A percentile compares a stretch with the other conserved stretches of the same genome.
phyloP scores from a whole-genome alignment of 2,888 invertebrate genomes.

The Junonia oenone region DNA sequence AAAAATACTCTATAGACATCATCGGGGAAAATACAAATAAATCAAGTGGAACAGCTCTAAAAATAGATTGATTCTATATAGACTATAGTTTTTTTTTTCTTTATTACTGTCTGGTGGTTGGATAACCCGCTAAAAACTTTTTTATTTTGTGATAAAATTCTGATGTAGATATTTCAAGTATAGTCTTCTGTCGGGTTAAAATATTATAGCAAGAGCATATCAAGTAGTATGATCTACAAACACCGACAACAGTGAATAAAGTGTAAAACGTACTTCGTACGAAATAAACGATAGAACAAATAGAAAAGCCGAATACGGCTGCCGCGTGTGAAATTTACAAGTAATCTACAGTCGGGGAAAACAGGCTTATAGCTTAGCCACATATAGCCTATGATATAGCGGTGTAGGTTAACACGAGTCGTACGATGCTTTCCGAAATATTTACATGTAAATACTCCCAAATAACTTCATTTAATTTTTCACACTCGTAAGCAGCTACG shows the following conservation, averaged over 20 bases:
- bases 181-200: background rate
- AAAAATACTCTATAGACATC: conserved; percentile 26
- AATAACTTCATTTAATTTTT: background rate
- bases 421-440: background rate
- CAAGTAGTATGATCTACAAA: conserved; percentile 4
- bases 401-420: background rate
- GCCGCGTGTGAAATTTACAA: conserved; percentile 22
- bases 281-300: conserved; percentile 26
- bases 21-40: conserved; percentile 10
- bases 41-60: conserved; percentile 39
- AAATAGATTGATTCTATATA: conserved; percentile 35
- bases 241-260: conserved; percentile 18
- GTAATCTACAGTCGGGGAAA: conserved; percentile 43
- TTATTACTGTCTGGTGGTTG: background rate
- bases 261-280: conserved; percentile 22
- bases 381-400: background rate
- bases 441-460: background rate
- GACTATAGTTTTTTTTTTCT: background rate
- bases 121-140: background rate
- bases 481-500: background rate
- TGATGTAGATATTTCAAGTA: background rate
- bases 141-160: background rate
- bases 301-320: conserved; percentile 38
- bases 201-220: conserved; percentile 1
- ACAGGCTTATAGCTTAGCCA: background rate